Base-by-base conservation (phyloP, 2,888 invertebrate species). In the Stratiomys singularior region DNA sequence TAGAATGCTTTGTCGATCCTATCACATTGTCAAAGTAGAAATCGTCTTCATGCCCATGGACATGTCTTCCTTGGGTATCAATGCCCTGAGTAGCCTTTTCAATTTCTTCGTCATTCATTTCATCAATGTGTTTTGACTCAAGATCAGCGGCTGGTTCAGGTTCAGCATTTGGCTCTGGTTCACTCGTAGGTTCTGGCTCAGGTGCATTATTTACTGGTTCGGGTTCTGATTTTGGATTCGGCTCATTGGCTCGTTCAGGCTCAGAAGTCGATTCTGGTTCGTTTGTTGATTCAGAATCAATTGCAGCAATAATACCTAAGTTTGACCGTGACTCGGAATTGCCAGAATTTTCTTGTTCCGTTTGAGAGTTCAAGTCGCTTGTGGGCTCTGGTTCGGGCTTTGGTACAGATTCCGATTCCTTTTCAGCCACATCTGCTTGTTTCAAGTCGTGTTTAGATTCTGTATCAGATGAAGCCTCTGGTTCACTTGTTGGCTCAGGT, bases 261-360 rank as follows among this genome's bases (percentile, higher is more conserved):
- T 77, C 80, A 23, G 44, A 30, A 30, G 66, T 30, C 0, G 85
- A 80, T 76, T 85, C 84, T 0, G 85, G 83, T 80, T 86, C 85
- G 0, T 83, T 82, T 37, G 9, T 37, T 9, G 37, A 9, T 9
- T 37, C 37, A 37, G 37, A 37, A 37, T 37, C 37, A 5, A 37
- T 37, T 37, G 37, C 37, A 66, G 83, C 81, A 83, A 37, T 5
- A 37, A 37, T 37, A 71, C 83, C 86, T 1, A 86, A 83, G 81
- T 88, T 87, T 0, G 87, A 83, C 80, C 85, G 83, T 7, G 88
- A 83, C 82, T 85, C 83, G 1, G 85, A 66, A 76, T 37, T 37
- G 9, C 9, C 5, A 5, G 37, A 3, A 37, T 37, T 37, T 5
- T 69, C 37, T 66, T 78, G 77, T 58, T 78, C 77, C 13, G 79